Evolutionary conservation across 2,113 vertebrate genomes (phyloP), one percentile per base, ranked within the genome.

Genomic region (Labeo rohita): DNA sequence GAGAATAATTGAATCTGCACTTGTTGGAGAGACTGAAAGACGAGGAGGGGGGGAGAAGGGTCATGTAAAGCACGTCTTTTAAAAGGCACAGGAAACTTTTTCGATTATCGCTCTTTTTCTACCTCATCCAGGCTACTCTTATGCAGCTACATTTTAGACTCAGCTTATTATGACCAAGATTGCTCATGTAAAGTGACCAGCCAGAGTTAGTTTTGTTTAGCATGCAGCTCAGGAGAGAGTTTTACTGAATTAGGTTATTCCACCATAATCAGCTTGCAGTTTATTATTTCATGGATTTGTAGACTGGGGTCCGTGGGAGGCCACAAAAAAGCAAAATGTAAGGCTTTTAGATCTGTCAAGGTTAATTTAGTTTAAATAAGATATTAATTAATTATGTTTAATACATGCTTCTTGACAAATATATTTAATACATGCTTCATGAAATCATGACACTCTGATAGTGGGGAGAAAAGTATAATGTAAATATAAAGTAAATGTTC

Each of bases 1-100:
- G 87, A 79, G 50, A 81, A 88, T 89, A 81, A 86, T 70, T 84
- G 83, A 85, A 83, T 34, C 68, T 45, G 72, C 16, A 13, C 18
- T 66, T 83, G 65, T 88, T 23, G 56, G 86, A 81, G 15, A 9
- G 34, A 4, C 28, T 85, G 74, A 16, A 52, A 72, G 15, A 36
- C 3, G 10, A 3, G 5, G 72, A 34, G 16, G 12, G 49, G 6
- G 47, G 66, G n/a, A 34, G 12, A 39, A 21, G 66, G 68, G 50
- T 47, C 11, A 83, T 52, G 73, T 18, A 9, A 82, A 21, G 54
- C 66, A 34, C 70, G 13, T 70, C 54, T 10, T 72, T 52, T n/a
- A 3, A 70, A 70, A 85, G 7, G 15, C 28, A 45, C 59, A 28
- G 7, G 39, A 70, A 36, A 75, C 23, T 23, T 28, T 23, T 66